Base-by-base conservation (phyloP, 2,888 invertebrate species). In the Drosophila quasianomalipes region DNA sequence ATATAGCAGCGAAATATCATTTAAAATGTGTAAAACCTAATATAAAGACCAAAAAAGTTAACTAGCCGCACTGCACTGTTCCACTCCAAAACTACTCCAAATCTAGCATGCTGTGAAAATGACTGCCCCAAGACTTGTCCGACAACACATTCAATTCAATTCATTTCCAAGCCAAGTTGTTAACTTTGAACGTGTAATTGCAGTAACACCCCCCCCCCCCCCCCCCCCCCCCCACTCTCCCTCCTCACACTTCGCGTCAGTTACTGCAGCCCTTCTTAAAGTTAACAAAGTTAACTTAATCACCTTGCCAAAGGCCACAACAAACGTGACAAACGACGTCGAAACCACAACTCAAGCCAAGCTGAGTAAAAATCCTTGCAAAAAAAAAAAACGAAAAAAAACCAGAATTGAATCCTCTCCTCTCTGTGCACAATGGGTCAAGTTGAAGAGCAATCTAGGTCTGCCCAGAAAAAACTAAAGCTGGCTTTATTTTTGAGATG, bases 181-280 rank as follows among this genome's bases (percentile, higher is more conserved):
- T 79, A 76, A 63, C 65, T 80, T 79, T 69, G 69, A 53, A 80
- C 76, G 77, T 80, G 80, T 79, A 80, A 80, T 79, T 80, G 81
- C 65, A 16, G 28, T 49, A 9, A 3, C 31, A 31, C 22, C 4
- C 3, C 12, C 2, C 63, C 31, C 14, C 31, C 35, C 22, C 4
- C 3, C 12, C 2, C 63, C 31, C 14, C 9, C 28, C 22, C 22
- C 22, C 22, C 22, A 22, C 22, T 16, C 10, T 44, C 19, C 6
- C 19, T 14, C 0, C 6, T 12, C 6, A 37, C 37, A 16, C 10
- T 3, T 9, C 33, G 2, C 3, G 3, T 9, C 10, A 30, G 26
- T 22, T 44, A 52, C 26, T 26, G 19, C 66, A 30, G 28, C n/a
- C 62, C 52, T 52, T 44, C 16, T 41, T 22, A 9, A 30, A 22